Base-by-base conservation (phyloP, 1,140 invertebrate genomes). In the Subanguina moxae region DNA sequence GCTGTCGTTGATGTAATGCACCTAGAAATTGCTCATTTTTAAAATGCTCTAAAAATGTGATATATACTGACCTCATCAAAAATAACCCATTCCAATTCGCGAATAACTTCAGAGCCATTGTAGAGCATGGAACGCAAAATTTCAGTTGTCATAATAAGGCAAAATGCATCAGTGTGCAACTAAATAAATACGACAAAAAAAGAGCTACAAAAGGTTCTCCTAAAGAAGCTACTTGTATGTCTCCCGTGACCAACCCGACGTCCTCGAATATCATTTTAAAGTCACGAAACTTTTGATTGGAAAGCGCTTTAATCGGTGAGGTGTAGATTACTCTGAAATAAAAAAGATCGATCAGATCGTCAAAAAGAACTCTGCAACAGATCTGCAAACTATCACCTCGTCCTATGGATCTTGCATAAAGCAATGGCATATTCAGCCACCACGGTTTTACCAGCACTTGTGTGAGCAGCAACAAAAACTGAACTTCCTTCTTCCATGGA, bases 81-180 rank as follows among this genome's bases (percentile, higher is more conserved):
- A 76, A 99, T 94, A 1, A 98, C 95, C 87, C 93, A 98, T 83
- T 99, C 94, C 57, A 99, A 85, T 85, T 98, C 94, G 64, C 92
- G 86, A 1, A 96, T 90, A 62, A 94, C 89, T 80, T 97, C 93
- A 64, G 92, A 93, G 58, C 91, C 93, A 80, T 92, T 91, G 82
- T 96, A 97, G 1, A 98, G 83, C 94, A 98, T 97, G 0, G 92
- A 94, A 69, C 93, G 87, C 17, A 99, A 84, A 80, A 99, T 98
- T 87, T 99, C 96, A 0, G 96, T 99, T 0, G 96, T 99, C 94
- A 99, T 98, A 48, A 99, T 95, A 0, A 99, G 87, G 84, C 94
- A 97, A 1, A 90, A 88, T 0, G 94, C 94, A 17, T 89, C 91
- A 57, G 89, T 88, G 81, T 97, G 93, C 30, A 98, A 90, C 84